Percentiles rank a stretch among this genome's conserved stretches.
Conservation (phyloP, 1,140 invertebrate species). For the Lamellibrachia luymesi region DNA sequence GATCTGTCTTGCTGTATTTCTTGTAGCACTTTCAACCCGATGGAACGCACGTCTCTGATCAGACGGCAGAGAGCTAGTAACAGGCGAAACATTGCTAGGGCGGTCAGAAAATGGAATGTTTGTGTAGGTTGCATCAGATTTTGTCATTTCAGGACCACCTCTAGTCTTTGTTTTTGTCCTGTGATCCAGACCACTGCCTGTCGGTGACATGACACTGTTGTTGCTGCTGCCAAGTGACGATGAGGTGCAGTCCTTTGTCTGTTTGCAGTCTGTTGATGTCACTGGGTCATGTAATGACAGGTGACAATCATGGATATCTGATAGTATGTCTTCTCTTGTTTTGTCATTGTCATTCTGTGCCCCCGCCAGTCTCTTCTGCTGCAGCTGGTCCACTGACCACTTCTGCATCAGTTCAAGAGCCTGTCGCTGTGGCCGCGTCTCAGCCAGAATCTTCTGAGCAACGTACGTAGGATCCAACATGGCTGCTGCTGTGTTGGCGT, state of each 20-base stretch:
- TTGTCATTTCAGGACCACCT: neutral
- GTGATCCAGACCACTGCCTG: neutral
- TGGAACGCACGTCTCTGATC: neutral
- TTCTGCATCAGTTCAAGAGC: constrained; percentile 12
- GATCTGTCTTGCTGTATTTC: neutral
- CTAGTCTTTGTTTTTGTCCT: neutral
- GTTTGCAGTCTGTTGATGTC: neutral
- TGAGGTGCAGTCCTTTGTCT: neutral
- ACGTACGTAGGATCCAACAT: constrained; percentile 8
- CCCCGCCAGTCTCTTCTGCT: neutral
- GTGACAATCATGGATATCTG: neutral
- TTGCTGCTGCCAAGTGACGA: neutral
- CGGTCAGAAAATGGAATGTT: neutral
- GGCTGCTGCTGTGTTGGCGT: neutral
- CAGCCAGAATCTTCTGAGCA: constrained; percentile 11
- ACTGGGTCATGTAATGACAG: neutral
- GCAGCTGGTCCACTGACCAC: constrained; percentile 9
- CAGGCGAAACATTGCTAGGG: too few species aligned
- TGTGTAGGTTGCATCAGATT: neutral
- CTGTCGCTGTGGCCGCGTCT: neutral
- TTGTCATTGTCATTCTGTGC: neutral
- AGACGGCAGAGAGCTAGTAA: neutral
- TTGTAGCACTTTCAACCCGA: neutral
- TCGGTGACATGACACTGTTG: neutral
- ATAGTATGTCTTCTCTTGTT: neutral